A percentile compares a stretch with the other conserved stretches of the same genome.
Conservation (phyloP, 2,888 invertebrate species). For the Ferrisia virgata region DNA sequence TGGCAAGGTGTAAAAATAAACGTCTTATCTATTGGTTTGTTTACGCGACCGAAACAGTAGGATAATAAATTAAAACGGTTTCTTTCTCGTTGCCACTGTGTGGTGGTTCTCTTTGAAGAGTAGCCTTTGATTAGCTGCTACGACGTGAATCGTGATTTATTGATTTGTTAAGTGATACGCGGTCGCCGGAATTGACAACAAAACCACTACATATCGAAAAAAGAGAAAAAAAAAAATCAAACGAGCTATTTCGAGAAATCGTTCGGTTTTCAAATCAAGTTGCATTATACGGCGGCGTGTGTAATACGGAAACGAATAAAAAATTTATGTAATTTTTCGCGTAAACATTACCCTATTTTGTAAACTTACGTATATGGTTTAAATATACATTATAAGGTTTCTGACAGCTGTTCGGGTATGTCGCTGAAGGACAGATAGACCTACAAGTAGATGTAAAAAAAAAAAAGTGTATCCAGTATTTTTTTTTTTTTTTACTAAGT, state of each 20-base stretch:
- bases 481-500: neutral
- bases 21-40: neutral
- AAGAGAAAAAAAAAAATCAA: neutral
- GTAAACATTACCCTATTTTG: neutral
- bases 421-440: neutral
- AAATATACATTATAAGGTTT: neutral
- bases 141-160: neutral
- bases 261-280: neutral
- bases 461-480: neutral
- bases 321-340: neutral
- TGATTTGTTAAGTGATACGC: neutral
- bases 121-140: neutral
- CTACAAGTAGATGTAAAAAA: neutral
- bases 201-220: no score
- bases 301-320: neutral
- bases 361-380: neutral
- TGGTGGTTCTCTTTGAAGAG: neutral
- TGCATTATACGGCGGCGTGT: no score
- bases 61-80: neutral
- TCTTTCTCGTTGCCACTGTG: no score
- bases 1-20: neutral
- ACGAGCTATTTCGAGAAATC: neutral
- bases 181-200: neutral
- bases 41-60: neutral
- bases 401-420: neutral